Conservation (phyloP, 2,888 invertebrate genomes). For the Phaonia tiefii region DNA sequence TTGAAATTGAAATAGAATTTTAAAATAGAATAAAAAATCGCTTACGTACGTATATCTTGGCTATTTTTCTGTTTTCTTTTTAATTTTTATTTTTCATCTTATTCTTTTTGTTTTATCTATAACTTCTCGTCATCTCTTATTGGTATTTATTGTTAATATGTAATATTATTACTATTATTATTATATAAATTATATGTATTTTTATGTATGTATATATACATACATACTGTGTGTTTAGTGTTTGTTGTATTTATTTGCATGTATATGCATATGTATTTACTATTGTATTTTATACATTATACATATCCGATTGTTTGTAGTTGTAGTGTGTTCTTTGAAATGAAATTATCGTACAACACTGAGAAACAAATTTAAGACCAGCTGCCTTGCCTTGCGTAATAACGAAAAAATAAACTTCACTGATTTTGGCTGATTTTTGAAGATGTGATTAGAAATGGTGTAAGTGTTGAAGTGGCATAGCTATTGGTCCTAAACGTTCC, state of each 20-base stretch:
- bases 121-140: slow-evolving; percentile 34
- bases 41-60: slow-evolving; percentile 52
- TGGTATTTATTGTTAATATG: slow-evolving; percentile 27
- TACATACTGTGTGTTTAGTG: slow-evolving; percentile 44
- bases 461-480: too few species aligned
- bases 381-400: too few species aligned
- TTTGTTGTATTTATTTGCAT: slow-evolving; percentile 61
- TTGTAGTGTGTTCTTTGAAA: not conserved
- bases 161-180: slow-evolving; percentile 36
- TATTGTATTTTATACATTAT: too few species aligned
- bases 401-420: too few species aligned
- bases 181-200: slow-evolving; percentile 64
- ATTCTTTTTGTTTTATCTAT: slow-evolving; percentile 30
- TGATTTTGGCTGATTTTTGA: too few species aligned
- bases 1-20: slow-evolving; percentile 45
- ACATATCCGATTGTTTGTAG: too few species aligned
- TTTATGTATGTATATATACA: slow-evolving; percentile 56
- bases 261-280: slow-evolving; percentile 51
- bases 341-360: too few species aligned
- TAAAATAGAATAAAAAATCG: slow-evolving; percentile 31
- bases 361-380: too few species aligned
- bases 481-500: too few species aligned
- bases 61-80: slow-evolving; percentile 43
- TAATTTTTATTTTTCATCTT: slow-evolving; percentile 17
- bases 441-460: too few species aligned